phyloP scores from a whole-genome alignment of 2,113 vertebrate species.

The Ceyx margarethae region DNA sequence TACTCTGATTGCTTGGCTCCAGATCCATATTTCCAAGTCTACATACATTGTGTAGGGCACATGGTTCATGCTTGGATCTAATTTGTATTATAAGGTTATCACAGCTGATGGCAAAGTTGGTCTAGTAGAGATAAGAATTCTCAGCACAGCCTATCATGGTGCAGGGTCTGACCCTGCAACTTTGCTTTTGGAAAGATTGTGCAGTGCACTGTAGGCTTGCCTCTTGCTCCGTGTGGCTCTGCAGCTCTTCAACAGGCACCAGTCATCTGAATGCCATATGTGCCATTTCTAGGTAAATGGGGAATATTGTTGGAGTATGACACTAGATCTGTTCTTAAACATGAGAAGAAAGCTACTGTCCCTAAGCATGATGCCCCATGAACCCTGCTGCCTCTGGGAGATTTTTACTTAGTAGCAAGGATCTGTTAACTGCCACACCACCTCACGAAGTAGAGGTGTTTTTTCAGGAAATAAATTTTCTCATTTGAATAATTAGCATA shows the following conservation, averaged over 20 bases:
- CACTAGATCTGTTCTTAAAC: not conserved
- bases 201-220: not conserved
- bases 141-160: not conserved
- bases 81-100: not conserved
- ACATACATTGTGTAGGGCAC: not conserved
- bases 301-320: not conserved
- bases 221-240: not conserved
- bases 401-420: not conserved
- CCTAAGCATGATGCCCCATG: not conserved
- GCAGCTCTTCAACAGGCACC: not conserved
- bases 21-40: not conserved
- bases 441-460: not conserved
- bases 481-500: not conserved
- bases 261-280: not conserved
- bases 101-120: not conserved
- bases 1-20: not conserved
- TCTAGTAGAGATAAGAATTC: not conserved
- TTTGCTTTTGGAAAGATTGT: not conserved
- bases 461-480: not conserved
- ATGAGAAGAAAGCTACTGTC: not conserved
- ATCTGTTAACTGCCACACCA: not conserved
- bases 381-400: not conserved
- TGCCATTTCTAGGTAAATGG: not conserved
- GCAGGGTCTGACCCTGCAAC: not conserved
- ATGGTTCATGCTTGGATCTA: not conserved